A percentile compares a stretch with the other conserved stretches of the same genome.
Conservation (phyloP, 2,797 vertebrate species). For the Gymnothorax javanicus region DNA sequence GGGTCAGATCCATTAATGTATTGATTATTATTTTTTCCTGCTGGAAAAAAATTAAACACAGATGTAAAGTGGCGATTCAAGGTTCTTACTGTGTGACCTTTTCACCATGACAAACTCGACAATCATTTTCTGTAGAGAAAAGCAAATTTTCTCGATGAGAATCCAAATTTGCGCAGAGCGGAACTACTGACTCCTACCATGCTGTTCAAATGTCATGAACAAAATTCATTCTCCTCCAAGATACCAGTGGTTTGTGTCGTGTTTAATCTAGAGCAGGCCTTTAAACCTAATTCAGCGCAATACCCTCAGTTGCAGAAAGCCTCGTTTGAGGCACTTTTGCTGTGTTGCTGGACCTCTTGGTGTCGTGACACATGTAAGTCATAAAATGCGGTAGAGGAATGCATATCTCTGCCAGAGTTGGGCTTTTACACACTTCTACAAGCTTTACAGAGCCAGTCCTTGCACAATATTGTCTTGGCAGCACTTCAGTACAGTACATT, state of each 20-base stretch:
- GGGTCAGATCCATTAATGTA: too few species aligned
- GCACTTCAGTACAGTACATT: conserved; percentile 64
- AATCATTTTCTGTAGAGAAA: background rate
- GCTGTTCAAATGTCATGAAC: background rate
- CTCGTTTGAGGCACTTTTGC: conserved; percentile 32
- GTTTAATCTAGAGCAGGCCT: background rate
- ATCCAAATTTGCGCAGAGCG: background rate
- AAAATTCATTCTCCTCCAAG: background rate
- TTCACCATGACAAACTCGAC: background rate
- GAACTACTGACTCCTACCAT: background rate
- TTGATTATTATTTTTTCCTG: background rate
- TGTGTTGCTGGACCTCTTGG: conserved; percentile 35
- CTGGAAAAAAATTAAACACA: background rate
- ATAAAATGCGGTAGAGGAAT: conserved; percentile 54
- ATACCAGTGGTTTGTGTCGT: background rate
- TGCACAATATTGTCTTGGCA: conserved; percentile 46
- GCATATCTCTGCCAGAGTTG: conserved; percentile 47
- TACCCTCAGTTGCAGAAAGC: conserved; percentile 18
- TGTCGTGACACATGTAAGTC: conserved; percentile 58
- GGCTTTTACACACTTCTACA: conserved; percentile 49
- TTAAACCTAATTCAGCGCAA: background rate
- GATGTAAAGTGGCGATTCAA: background rate
- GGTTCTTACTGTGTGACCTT: background rate
- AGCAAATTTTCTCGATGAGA: background rate
- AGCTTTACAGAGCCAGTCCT: conserved; percentile 32